These are phyloP conservation scores for Felis catus DNA, from an alignment of 2,113 vertebrate genomes.

Conservation along the genomic window F.catus_Fca126_mat1.0 CM031412.1:146592501-146593000, in stretches of 20 bases:
- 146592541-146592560: not conserved
- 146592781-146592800: not conserved
- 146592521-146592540: not conserved
- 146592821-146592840: not conserved
- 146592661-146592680: not conserved
- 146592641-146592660: no score
- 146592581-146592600: not conserved
- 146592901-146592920: not conserved
- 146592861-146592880: not conserved
- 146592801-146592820: not conserved
- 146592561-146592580: not conserved
- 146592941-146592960: constrained; percentile 17
- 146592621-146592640: no score
- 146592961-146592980: not conserved
- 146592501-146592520: not conserved
- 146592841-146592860: not conserved
- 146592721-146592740: not conserved
- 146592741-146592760: not conserved
- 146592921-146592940: not conserved
- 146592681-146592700: not conserved
- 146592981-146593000: not conserved
- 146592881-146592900: not conserved
- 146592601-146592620: not conserved
- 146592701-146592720: not conserved
- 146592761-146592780: not conserved